A percentile compares a stretch with the other conserved stretches of the same genome.
Conservation (phyloP, 2,888 invertebrate genomes). For the Adineta ricciae region DNA sequence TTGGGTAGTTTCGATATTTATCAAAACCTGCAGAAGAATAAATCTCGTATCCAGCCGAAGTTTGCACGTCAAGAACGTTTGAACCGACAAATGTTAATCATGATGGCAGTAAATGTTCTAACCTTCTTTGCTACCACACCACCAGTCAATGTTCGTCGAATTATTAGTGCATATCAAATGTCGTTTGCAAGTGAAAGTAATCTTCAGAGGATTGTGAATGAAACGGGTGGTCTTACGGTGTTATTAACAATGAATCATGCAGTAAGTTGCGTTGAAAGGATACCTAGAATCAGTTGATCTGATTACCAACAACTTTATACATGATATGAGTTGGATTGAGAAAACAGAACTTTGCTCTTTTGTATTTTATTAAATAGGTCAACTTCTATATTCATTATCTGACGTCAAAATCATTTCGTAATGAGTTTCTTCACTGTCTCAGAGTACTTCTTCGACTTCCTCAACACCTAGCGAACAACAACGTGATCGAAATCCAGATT, state of each 20-base stretch:
- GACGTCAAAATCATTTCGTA: background rate
- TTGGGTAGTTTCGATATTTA: background rate
- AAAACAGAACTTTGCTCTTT: too few relatives aligned
- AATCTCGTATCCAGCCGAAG: background rate
- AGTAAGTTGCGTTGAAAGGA: too few relatives aligned
- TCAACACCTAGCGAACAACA: too few relatives aligned
- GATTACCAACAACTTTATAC: too few relatives aligned
- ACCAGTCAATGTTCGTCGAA: background rate
- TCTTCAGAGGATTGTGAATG: too few relatives aligned
- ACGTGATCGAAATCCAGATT: too few relatives aligned
- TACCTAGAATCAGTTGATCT: too few relatives aligned
- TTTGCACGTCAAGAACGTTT: background rate
- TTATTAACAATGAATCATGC: too few relatives aligned
- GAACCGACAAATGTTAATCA: background rate
- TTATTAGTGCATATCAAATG: background rate
- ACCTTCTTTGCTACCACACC: background rate
- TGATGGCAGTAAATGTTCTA: background rate
- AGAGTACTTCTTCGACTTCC: background rate
- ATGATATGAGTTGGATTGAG: too few relatives aligned
- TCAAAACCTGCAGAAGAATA: background rate
- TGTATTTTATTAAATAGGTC: background rate
- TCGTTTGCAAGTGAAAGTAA: background rate
- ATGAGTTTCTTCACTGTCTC: background rate
- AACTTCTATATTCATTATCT: slow-evolving; percentile 1
- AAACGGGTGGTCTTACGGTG: too few relatives aligned